Base-by-base conservation (phyloP, 1,140 invertebrate genomes). In the Drosophila ficusphila region DNA sequence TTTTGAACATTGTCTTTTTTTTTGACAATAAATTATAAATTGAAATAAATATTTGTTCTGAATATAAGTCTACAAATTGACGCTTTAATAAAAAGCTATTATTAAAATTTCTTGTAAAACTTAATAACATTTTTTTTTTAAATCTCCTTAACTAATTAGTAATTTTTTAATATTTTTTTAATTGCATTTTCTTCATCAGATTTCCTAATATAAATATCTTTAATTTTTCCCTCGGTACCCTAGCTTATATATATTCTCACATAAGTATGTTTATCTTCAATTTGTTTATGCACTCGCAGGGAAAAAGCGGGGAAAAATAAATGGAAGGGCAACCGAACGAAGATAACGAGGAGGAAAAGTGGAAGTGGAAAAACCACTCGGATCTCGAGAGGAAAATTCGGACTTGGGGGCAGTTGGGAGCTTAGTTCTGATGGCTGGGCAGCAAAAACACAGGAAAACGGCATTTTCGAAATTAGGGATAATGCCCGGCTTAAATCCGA, bases 221-320 rank as follows among this genome's bases (percentile, higher is more conserved):
- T 12, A 34, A 2, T 8, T 34, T 21, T 34, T 12, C 6, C 38
- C 9, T 29, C 27, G 42, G 29, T 58, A 38, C 16, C 8, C 16
- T 19, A 9, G 9, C n/a, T 11, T 4, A 14, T 16, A 36, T 16
- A 46, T 46, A 60, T 29, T 21, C 49, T 31, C 58, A 44, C 46
- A 72, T 73, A 52, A 51, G 56, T 52, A 53, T 73, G 57, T 64
- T 73, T 73, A 60, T 73, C 69, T 68, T 57, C 56, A 57, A 56
- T 57, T 61, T 75, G 76, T 75, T 76, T 79, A 79, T 79, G 76
- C 76, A 79, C 29, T 67, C 44, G 60, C 34, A n/a, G 61, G 34
- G 27, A 31, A 23, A 42, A 25, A 19, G n/a, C n/a, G 14, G 38
- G 23, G n/a, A 14, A 27, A 8, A 18, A 38, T 23, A 54, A 42